Conservation (phyloP, 2,113 vertebrate species). For the Coregonus clupeaformis region DNA sequence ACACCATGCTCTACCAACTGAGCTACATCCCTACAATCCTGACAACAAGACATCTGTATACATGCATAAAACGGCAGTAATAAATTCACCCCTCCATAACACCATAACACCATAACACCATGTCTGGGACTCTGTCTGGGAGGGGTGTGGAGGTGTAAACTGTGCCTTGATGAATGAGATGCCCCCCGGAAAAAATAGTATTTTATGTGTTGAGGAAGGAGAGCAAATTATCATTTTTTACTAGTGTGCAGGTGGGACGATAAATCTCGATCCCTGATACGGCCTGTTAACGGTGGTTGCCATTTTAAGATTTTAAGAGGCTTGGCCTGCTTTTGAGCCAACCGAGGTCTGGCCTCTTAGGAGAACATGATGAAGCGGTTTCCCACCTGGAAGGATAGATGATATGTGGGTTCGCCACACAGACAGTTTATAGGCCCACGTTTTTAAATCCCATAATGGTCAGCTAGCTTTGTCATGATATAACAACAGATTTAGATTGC, state of each 20-base stretch:
- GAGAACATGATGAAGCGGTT: slow-evolving; percentile 19
- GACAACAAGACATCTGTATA: slow-evolving; percentile 35
- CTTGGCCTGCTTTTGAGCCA: slow-evolving; percentile 60
- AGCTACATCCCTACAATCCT: no score
- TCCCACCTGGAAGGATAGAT: not conserved
- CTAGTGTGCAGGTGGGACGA: slow-evolving; percentile 62
- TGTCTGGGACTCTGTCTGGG: slow-evolving; percentile 4
- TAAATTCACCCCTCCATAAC: slow-evolving; percentile 27
- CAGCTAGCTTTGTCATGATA: no score
- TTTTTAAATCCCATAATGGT: no score
- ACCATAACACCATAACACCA: slow-evolving; percentile 19
- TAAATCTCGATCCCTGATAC: slow-evolving; percentile 54
- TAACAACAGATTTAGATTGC: no score
- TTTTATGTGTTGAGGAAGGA: slow-evolving; percentile 53
- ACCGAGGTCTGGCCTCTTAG: slow-evolving; percentile 33
- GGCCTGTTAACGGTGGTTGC: slow-evolving; percentile 14
- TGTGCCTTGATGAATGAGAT: slow-evolving; percentile 45
- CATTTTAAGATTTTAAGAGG: slow-evolving; percentile 60
- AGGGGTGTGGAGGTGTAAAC: slow-evolving; percentile 31
- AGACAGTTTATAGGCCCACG: no score
- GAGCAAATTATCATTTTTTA: slow-evolving; percentile 64
- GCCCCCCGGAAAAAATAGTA: slow-evolving; percentile 48
- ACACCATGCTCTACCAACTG: no score
- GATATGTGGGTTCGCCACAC: not conserved
- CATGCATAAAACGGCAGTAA: slow-evolving; percentile 31